Base-by-base conservation (phyloP, 2,113 vertebrate species). In the Cebidichthys violaceus region DNA sequence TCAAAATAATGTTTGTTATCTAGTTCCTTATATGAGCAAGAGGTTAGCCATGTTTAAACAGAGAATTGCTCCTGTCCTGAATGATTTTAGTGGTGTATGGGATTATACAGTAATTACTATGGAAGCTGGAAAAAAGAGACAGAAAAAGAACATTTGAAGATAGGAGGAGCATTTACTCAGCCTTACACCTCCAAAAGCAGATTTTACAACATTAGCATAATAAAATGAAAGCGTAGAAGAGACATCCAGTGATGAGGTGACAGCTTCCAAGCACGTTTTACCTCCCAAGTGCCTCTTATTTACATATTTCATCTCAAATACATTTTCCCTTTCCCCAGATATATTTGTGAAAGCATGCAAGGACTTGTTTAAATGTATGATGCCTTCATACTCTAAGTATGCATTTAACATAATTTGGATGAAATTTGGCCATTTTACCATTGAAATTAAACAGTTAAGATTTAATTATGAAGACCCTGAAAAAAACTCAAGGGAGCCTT, bases 121-220 rank as follows among this genome's bases (percentile, higher is more conserved):
- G 18, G n/a, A 24, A 52, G 52, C 15, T 33, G 61, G 24, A 75
- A 17, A n/a, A 35, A 77, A 76, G 20, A 27, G 60, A 54, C 3
- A 1, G 9, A 31, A 10, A 15, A 27, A 13, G 31, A 76, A 20
- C 35, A 73, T 74, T 52, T 70, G 10, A 68, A 57, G n/a, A 59
- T 11, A 37, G 5, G 7, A 70, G 65, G 29, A 65, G 65, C 27
- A 18, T 77, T 74, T 52, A 70, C 33, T 52, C 11, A 64, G 50
- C 1, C 50, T 74, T 47, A 47, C 55, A 37, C n/a, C 33, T 67
- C 59, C 6, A 78, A 41, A 77, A 66, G 70, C 0, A 1, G 13
- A 69, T 18, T n/a, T 9, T 22, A 14, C 18, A 64, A 39, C 20
- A 75, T 82, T 57, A 74, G 64, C 64, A 74, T 73, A 37, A 67